Evolutionary conservation across 2,797 vertebrate genomes (phyloP).

Genomic region (Novumbra hubbsi): DNA sequence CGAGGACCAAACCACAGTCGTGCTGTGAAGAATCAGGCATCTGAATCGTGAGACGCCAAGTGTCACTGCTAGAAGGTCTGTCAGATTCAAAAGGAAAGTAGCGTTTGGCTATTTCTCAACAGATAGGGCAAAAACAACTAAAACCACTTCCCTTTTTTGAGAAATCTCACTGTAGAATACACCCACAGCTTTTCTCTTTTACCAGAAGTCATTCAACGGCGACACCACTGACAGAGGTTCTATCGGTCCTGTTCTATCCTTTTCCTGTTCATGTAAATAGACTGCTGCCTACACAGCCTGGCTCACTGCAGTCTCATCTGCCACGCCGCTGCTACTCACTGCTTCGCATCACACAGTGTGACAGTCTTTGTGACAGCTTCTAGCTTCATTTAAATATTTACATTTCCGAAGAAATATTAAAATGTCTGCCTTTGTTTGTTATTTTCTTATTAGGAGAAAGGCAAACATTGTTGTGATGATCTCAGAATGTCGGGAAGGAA

Average conservation of each 20-base stretch:
- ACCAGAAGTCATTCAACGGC: constrained; percentile 61
- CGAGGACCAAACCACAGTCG: constrained; percentile 50
- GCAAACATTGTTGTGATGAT: not conserved
- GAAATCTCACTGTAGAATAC: constrained; percentile 63
- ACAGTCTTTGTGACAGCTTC: not conserved
- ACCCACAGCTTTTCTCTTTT: constrained; percentile 60
- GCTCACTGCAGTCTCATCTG: not conserved
- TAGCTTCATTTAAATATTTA: not conserved
- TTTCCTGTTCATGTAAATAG: constrained; percentile 22
- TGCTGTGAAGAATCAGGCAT: constrained; percentile 59
- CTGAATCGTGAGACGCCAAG: constrained; percentile 47
- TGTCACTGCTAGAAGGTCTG: constrained; percentile 52
- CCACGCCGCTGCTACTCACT: not conserved
- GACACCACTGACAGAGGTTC: constrained; percentile 47
- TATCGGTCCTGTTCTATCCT: constrained; percentile 15
- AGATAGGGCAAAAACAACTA: constrained; percentile 55
- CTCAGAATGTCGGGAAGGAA: too few species aligned
- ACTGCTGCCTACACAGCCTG: constrained; percentile 13
- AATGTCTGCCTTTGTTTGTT: not conserved
- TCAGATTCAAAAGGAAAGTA: constrained; percentile 60
- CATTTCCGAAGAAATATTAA: not conserved
- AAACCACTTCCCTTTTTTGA: constrained; percentile 69
- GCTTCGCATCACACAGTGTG: not conserved
- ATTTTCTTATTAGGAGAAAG: not conserved
- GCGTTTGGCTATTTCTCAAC: constrained; percentile 66